Evolutionary conservation across 2,797 vertebrate genomes (phyloP).

Genomic region (Tenualosa thibaudeaui): DNA sequence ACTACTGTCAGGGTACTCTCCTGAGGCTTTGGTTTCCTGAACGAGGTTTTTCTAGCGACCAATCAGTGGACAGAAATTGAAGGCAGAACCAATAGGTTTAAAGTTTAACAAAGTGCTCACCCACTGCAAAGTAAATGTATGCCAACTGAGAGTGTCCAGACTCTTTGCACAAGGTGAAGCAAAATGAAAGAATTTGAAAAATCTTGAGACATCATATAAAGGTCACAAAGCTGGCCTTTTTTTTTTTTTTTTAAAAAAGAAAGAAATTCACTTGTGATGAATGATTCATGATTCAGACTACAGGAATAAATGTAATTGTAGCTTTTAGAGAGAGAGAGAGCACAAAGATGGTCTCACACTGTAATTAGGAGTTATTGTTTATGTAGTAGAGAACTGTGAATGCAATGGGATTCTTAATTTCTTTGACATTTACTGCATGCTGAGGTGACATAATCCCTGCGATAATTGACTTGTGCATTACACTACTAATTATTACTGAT

Average conservation of each 20-base stretch:
- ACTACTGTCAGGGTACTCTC: too few species aligned
- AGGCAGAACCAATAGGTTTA: too few species aligned
- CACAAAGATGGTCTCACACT: background rate
- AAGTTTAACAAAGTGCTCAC: too few species aligned
- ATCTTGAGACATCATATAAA: background rate
- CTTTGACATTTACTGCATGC: slow-evolving; percentile 16
- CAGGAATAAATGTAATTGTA: background rate
- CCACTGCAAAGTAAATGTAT: too few species aligned
- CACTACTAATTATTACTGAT: slow-evolving; percentile 13
- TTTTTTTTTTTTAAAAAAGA: background rate
- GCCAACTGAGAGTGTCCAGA: too few species aligned
- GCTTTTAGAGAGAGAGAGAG: too few species aligned
- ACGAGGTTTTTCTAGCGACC: too few species aligned
- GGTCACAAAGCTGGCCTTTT: background rate
- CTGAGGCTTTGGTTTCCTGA: too few species aligned
- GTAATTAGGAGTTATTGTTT: slow-evolving; percentile 7
- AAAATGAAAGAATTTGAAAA: too few species aligned
- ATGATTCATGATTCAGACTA: slow-evolving; percentile 1
- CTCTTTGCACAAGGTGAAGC: too few species aligned
- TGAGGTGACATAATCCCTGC: background rate
- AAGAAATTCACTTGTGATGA: background rate
- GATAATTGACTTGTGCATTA: background rate
- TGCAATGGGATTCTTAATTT: background rate
- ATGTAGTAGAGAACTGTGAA: background rate
- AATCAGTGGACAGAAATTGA: too few species aligned